Percentiles rank a stretch among this genome's conserved stretches.
Conservation (phyloP, 92 coral and sea anemone genomes). For the Porites rus region DNA sequence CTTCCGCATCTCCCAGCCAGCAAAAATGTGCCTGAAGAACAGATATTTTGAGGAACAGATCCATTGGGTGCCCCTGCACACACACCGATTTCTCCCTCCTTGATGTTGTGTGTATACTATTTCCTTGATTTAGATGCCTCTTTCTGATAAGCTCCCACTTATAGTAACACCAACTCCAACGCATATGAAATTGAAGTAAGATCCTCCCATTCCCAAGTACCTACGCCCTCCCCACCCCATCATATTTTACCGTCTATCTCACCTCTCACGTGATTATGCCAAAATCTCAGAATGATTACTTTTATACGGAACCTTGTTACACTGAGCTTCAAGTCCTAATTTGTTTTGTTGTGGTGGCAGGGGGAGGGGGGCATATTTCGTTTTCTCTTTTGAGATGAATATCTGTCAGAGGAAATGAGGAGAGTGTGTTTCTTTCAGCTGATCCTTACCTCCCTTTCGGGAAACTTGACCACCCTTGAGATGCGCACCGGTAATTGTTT, state of each 20-base stretch:
- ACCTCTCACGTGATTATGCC: not conserved
- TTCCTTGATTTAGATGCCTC: constrained; percentile 18
- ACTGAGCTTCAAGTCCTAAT: constrained; percentile 14
- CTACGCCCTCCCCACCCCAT: too few relatives aligned
- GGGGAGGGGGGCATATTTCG: constrained; percentile 14
- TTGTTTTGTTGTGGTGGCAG: constrained; percentile 8
- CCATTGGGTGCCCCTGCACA: constrained; percentile 12
- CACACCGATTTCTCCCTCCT: constrained; percentile 24
- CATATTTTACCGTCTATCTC: not conserved
- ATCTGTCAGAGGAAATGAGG: constrained; percentile 6
- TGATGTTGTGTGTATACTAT: constrained; percentile 24
- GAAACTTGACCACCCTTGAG: not conserved
- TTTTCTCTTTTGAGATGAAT: not conserved
- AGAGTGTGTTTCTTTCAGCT: constrained; percentile 5
- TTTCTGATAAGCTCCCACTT: constrained; percentile 17
- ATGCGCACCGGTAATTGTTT: constrained; percentile 19
- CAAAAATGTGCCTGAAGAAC: too few relatives aligned
- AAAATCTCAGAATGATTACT: constrained; percentile 17
- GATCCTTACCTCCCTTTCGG: constrained; percentile 8
- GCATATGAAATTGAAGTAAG: too few relatives aligned
- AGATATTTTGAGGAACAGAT: too few relatives aligned
- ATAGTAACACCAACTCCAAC: not conserved
- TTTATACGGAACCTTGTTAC: constrained; percentile 26
- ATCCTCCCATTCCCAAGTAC: too few relatives aligned
- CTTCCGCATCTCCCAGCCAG: too few relatives aligned